Base-by-base conservation (phyloP, 1,140 invertebrate genomes). In the Brachionus paranguensis region DNA sequence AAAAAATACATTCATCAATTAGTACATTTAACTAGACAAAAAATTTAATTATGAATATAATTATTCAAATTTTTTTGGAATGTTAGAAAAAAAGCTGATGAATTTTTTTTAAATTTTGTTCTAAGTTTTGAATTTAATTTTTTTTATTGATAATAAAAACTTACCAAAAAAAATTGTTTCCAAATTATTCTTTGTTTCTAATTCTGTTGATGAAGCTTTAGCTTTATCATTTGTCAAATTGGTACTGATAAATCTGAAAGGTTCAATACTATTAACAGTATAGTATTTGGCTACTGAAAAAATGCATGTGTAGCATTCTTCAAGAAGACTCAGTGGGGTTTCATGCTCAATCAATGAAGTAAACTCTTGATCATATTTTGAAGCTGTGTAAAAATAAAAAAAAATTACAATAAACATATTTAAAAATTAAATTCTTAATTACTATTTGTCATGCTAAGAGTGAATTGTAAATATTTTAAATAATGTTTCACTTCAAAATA, bases 291-390 rank as follows among this genome's bases (percentile, higher is more conserved):
- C 64, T 0, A 81, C 64, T n/a, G 53, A 81, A 47, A 81, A 81
- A 41, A 81, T 81, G 43, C 78, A 81, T 45, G 78, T 64, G 27
- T 81, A 81, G 12, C 78, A 81, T 60, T 81, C 78, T 81, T 81
- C 78, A 45, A 81, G 53, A 12, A 81, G 29, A 68, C 78, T 81
- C 11, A 81, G 41, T 17, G 78, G 64, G 43, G 53, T 81, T 68
- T 81, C 78, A 6, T 81, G 45, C 0, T 68, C 78, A 37, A 81
- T 81, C 20, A 81, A 45, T 10, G 50, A 41, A 14, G 12, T 29
- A 64, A 81, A 81, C 45, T 81, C 78, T 12, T 68, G 24, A 1
- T 81, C 64, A 45, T 10, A 76, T 50, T 76, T 76, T 47, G 20
- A 24, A 1, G 17, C 72, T 76, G 12, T 7, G 33, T 37, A 37